Base-by-base conservation (phyloP, 1,140 invertebrate species). In the Drosophila ambigua region DNA sequence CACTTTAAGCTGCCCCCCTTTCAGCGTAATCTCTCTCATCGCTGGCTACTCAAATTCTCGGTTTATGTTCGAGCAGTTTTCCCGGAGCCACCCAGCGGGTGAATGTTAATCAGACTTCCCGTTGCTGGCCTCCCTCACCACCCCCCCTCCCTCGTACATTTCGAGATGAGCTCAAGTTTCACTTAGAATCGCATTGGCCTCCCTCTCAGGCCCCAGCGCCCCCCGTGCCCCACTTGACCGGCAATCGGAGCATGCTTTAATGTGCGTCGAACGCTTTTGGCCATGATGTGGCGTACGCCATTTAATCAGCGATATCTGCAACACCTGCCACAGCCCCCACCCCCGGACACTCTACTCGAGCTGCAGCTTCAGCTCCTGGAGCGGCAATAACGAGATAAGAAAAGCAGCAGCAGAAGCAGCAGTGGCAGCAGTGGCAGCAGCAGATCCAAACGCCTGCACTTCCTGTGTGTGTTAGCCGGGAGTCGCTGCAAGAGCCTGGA, bases 251-350 rank as follows among this genome's bases (percentile, higher is more conserved):
- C 45, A 64, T 49, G 79, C 69, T 77, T 87, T 85, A 87, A 85
- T 87, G 78, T 87, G 77, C 74, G 72, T 68, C 44, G 62, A 82
- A 66, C 69, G 82, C 82, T 85, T 75, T 85, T 68, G 82, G 82
- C 82, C 75, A 85, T 85, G 83, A 85, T 85, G 87, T 82, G 82
- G 78, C 78, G 78, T 87, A 82, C 72, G 78, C 79, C 79, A 82
- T 88, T 88, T 88, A 88, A 88, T 88, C 83, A 79, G 64, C 83
- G 83, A 88, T 88, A 88, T 88, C 64, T 65, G 79, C 79, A 88
- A 83, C 83, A 88, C 83, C 83, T 88, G 83, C 81, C 76, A 60
- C 79, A 57, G 16, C 57, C 58, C 65, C 63, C 79, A 50, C 8
- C 53, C 61, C 64, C 59, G 48, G 43, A 39, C 11, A 4, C 11